phyloP scores from a whole-genome alignment of 2,888 invertebrate genomes.

The Metacarcinus magister region DNA sequence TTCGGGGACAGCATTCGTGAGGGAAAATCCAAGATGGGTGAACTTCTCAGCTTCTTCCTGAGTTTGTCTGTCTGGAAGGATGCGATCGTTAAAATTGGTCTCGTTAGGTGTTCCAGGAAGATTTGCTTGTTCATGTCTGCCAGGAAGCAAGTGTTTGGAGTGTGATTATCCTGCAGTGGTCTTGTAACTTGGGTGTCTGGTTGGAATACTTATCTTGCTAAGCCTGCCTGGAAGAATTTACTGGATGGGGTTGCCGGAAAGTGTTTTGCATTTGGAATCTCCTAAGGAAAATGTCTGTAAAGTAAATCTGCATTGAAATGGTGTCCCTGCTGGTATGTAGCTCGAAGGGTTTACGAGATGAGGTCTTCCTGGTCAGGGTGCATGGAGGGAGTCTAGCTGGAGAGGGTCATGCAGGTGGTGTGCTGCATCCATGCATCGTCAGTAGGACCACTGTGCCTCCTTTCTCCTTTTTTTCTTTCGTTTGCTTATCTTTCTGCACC shows the following conservation, averaged over 20 bases:
- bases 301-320: not conserved
- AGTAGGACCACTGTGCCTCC: not conserved
- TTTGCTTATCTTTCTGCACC: too few species aligned
- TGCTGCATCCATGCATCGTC: not conserved
- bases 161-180: not conserved
- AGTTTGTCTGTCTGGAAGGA: not conserved
- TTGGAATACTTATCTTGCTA: not conserved
- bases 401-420: not conserved
- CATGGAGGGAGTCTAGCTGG: not conserved
- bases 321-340: not conserved
- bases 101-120: not conserved
- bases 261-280: not conserved
- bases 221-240: not conserved
- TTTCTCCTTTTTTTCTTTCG: not conserved
- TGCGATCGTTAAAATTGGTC: not conserved
- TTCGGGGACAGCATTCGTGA: not conserved
- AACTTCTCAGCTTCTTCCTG: not conserved
- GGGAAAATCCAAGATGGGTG: not conserved
- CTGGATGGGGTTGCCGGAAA: not conserved
- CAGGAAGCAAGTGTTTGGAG: not conserved
- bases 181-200: not conserved
- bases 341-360: not conserved
- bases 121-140: not conserved
- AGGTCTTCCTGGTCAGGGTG: not conserved
- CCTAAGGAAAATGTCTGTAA: not conserved